Evolutionary conservation across 2,113 vertebrate species (phyloP).

Genomic region (Bos javanicus): DNA sequence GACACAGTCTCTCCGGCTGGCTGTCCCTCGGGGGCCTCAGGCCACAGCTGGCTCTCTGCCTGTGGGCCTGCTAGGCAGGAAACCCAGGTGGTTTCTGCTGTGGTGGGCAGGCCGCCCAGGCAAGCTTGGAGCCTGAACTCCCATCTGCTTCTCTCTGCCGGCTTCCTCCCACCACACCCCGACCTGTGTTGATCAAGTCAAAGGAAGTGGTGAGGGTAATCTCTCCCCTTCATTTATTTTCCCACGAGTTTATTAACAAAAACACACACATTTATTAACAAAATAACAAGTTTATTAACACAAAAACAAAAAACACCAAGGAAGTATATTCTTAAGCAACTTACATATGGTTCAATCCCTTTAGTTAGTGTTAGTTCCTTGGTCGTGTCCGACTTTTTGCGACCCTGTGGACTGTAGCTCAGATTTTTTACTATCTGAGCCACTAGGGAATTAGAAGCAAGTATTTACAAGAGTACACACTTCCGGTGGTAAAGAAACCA

Average conservation of each 20-base stretch:
- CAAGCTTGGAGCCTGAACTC: neutral
- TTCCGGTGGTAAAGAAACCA: neutral
- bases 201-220: neutral
- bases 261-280: neutral
- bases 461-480: neutral
- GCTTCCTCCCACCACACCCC: too few relatives aligned
- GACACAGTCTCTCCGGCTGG: neutral
- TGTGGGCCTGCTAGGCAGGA: neutral
- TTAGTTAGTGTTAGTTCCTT: neutral
- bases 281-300: neutral
- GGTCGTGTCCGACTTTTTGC: neutral
- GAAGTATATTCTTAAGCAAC: neutral
- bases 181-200: neutral
- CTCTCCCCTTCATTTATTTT: neutral
- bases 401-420: neutral
- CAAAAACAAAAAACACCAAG: neutral
- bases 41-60: neutral
- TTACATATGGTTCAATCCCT: neutral
- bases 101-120: neutral
- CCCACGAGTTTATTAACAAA: neutral
- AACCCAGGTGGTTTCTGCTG: neutral
- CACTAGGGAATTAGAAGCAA: neutral
- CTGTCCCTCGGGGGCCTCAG: neutral
- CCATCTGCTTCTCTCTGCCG: neutral
- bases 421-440: neutral